Base-by-base conservation (phyloP, 1,140 invertebrate species). In the Trichonephila clavipes region DNA sequence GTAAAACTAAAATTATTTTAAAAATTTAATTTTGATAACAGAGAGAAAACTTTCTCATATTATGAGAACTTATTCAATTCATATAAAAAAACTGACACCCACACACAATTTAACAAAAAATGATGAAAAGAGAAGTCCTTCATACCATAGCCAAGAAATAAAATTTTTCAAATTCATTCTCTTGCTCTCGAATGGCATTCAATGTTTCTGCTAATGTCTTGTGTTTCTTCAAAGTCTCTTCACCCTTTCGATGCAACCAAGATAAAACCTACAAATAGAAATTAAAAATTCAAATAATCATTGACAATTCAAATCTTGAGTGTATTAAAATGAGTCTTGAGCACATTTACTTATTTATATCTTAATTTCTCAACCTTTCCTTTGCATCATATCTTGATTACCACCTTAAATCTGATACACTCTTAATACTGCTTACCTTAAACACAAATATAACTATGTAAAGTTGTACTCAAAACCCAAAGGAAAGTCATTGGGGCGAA, bases 111-210 rank as follows among this genome's bases (percentile, higher is more conserved):
- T 51, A 51, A 51, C 5, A 12, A 51, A 81, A 81, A 81, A 10
- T 44, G 12, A 81, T 81, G 24, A 34, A 7, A 34, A 18, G 2
- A 4, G 16, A 81, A 64, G 16, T 28, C 7, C 40, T 6, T 34
- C 88, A 97, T 96, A 98, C 98, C 97, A 98, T 98, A 88, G 97
- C 97, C 95, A 97, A 97, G 95, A 97, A 98, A 95, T 98, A 98
- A 95, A 98, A 98, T 94, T 98, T 97, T 94, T 98, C 97, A 95
- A 98, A 98, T 94, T 98, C 97, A 95, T 97, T 97, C 94, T 98
- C 97, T 95, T 98, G 97, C 88, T 96, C 96, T 94, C 97, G 97
- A 90, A 97, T 96, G 81, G 96, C 96, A 21, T 96, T 96, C 28
- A 97, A 95, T 92, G 96, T 97, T 82, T 97, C 96, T 6, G 97